Evolutionary conservation across 2,888 invertebrate genomes (phyloP), one percentile per base, ranked within the genome.

Genomic region (Odontomyia ornata): DNA sequence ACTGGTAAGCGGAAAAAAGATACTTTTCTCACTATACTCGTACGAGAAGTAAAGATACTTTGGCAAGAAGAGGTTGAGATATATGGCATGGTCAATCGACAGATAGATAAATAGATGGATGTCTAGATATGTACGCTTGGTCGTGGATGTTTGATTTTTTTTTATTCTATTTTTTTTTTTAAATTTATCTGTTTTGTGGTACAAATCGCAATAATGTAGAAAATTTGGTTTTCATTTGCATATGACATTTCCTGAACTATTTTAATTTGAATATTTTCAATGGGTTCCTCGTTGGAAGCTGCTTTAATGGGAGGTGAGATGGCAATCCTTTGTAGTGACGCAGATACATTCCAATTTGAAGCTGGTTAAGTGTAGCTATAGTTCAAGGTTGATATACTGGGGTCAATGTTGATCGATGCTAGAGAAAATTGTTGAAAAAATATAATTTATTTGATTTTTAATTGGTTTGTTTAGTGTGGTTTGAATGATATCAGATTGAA

Each of bases 211-310:
- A 65, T 15, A 30, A 36, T 9, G 65, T 30, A n/a, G 36, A 60
- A 73, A 73, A 73, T 1, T 64, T 11, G 7, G 15, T 7, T 64
- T 27, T 28, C 11, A 28, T n/a, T 2, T 28, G 27, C 73, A 73
- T 57, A 73, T 30, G 73, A 73, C 60, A 73, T 73, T 73, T 73
- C 73, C 73, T 73, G 73, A 36, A 73, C 57, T 73, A 57, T 30
- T 56, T 60, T 11, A 57, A 60, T 73, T 73, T 73, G 43, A 73
- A 73, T 73, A 73, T 43, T 25, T 46, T 46, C 46, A 23, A 69
- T 65, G 25, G 18, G 23, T 60, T 60, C 7, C 18, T 52, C 52
- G 15, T 36, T 36, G n/a, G n/a, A n/a, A n/a, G n/a, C 36, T 36
- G 36, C 5, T 9, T 36, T 36, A 36, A 5, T 36, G 9, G 13